A percentile compares a stretch with the other conserved stretches of the same genome.
phyloP scores from a whole-genome alignment of 2,113 vertebrate genomes.

The Apodemus speciosus region DNA sequence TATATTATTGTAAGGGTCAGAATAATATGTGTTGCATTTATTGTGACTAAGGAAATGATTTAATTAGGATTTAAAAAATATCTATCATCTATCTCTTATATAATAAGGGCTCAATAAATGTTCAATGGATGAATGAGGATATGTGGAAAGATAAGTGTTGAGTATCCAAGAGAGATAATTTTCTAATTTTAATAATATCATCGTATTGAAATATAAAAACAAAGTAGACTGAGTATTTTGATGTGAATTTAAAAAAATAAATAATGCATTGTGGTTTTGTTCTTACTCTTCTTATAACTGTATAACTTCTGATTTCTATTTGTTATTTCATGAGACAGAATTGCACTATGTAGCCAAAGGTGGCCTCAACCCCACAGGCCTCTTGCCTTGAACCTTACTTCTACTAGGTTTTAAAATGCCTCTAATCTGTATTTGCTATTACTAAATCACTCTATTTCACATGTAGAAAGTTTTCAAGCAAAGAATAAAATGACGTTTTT shows the following conservation, averaged over 20 bases:
- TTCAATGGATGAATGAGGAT: constrained; percentile 7
- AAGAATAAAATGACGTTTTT: background rate
- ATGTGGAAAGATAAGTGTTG: constrained; percentile 15
- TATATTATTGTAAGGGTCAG: background rate
- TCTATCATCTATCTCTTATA: background rate
- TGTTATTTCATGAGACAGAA: background rate
- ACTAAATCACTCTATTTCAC: constrained; percentile 38
- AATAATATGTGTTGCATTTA: background rate
- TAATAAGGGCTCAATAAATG: constrained; percentile 26
- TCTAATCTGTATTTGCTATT: background rate
- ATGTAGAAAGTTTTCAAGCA: constrained; percentile 39
- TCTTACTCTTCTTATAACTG: background rate
- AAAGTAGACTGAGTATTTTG: background rate
- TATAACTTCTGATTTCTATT: background rate
- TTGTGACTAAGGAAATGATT: constrained; percentile 18
- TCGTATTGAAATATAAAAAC: constrained; percentile 52
- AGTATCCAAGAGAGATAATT: background rate
- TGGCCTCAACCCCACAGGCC: background rate
- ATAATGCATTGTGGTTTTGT: background rate
- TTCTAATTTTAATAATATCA: constrained; percentile 36
- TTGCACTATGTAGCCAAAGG: background rate
- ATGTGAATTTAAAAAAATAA: background rate
- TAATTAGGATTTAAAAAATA: constrained; percentile 3
- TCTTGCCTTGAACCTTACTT: background rate
- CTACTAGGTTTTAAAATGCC: background rate